Conservation (phyloP, 92 coral and sea anemone genomes). For the Siderastrea radians region DNA sequence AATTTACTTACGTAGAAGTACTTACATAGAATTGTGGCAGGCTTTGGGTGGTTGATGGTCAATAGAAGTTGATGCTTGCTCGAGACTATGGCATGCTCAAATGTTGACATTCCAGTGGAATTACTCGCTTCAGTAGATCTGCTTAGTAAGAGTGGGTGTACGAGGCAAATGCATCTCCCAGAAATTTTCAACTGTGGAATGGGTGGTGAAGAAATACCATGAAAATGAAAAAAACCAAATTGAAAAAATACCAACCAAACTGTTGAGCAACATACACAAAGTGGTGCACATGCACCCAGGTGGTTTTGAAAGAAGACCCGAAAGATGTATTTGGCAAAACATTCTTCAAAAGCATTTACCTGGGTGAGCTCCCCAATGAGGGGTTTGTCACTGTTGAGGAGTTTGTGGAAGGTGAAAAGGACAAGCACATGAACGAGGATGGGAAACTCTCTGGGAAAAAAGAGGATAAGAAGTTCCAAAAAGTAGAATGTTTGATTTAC, state of each 20-base stretch:
- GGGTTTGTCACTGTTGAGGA: constrained; percentile 57
- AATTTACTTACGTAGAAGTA: too few relatives aligned
- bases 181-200: constrained; percentile 22
- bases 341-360: constrained; percentile 38
- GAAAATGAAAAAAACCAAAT: constrained; percentile 34
- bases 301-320: constrained; percentile 10
- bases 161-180: constrained; percentile 26
- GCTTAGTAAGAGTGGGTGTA: constrained; percentile 68
- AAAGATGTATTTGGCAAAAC: constrained; percentile 39
- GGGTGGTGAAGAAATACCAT: constrained; percentile 69
- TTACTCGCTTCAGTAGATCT: constrained; percentile 46
- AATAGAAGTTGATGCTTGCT: too few relatives aligned
- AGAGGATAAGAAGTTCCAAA: neutral
- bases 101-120: constrained; percentile 32
- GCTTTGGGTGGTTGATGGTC: too few relatives aligned
- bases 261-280: constrained; percentile 65
- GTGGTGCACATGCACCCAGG: constrained; percentile 67
- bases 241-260: constrained; percentile 40
- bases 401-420: constrained; percentile 45
- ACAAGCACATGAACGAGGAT: constrained; percentile 44
- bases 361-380: constrained; percentile 36
- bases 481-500: constrained; percentile 33
- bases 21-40: too few relatives aligned
- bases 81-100: too few relatives aligned
- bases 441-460: constrained; percentile 23